phyloP scores from a whole-genome alignment of 1,140 invertebrate species.

The Thaumetopoea pityocampa region DNA sequence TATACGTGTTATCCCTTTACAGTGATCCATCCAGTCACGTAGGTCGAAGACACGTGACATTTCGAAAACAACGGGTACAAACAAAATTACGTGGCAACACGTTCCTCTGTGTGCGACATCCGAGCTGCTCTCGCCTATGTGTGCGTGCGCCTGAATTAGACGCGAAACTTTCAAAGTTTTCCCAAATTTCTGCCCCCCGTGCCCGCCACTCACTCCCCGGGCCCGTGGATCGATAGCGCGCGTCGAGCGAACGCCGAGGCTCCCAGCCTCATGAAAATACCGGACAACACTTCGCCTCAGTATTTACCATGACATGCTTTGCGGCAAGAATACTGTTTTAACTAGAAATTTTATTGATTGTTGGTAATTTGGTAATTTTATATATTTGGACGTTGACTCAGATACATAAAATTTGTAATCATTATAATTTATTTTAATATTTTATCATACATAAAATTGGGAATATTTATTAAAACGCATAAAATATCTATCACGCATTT shows the following conservation, averaged over 20 bases:
- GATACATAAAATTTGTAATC: conserved; percentile 1
- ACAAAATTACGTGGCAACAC: conserved; percentile 57
- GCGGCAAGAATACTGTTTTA: conserved; percentile 43
- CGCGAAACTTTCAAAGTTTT: conserved; percentile 76
- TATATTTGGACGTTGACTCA: conserved; percentile 5
- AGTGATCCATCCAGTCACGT: conserved; percentile 32
- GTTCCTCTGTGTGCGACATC: conserved; percentile 47
- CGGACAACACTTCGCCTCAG: conserved; percentile 63
- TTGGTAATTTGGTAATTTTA: conserved; percentile 19
- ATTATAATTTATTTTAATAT: too few species aligned
- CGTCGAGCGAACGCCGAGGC: conserved; percentile 46
- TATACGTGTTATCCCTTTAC: conserved; percentile 21
- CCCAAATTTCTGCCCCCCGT: conserved; percentile 70
- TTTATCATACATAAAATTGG: too few species aligned
- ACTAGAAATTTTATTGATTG: conserved; percentile 27
- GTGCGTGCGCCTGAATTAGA: conserved; percentile 76
- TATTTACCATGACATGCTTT: conserved; percentile 52
- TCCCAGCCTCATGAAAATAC: conserved; percentile 56
- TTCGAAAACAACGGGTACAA: conserved; percentile 48
- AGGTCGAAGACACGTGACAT: conserved; percentile 57
- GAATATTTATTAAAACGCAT: too few species aligned
- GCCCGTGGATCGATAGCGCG: conserved; percentile 59
- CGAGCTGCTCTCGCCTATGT: conserved; percentile 47
- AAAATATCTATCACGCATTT: too few species aligned
- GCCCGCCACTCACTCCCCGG: conserved; percentile 32